phyloP scores from a whole-genome alignment of 2,888 invertebrate species.

The Meta bourneti region DNA sequence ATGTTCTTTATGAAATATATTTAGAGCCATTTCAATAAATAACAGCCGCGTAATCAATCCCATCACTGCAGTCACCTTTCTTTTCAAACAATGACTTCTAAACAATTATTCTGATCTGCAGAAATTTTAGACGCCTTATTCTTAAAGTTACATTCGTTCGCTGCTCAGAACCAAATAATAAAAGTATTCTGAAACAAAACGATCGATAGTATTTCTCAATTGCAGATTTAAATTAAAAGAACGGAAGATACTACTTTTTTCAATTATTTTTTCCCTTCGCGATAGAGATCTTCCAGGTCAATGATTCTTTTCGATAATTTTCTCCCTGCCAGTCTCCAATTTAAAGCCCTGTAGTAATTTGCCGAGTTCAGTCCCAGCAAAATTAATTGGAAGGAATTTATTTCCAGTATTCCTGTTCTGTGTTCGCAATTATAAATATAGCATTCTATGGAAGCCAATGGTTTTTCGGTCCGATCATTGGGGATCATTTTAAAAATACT shows the following conservation, averaged over 20 bases:
- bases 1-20: no score
- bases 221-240: background rate
- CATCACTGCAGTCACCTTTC: background rate
- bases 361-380: background rate
- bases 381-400: conserved; percentile 39
- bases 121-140: background rate
- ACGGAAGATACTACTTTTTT: background rate
- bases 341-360: conserved; percentile 29
- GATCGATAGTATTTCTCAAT: background rate
- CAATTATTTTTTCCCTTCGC: background rate
- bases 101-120: background rate
- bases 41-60: no score
- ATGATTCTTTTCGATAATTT: conserved; percentile 36
- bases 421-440: conserved; percentile 16
- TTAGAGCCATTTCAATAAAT: no score
- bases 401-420: conserved; percentile 22
- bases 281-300: conserved; percentile 32
- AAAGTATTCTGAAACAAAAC: background rate
- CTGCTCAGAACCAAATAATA: background rate
- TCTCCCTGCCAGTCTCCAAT: background rate
- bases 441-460: background rate
- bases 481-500: conserved; percentile 10
- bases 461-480: background rate
- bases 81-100: background rate
- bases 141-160: background rate